phyloP scores from a whole-genome alignment of 2,888 invertebrate genomes.

The Archips xylosteana region DNA sequence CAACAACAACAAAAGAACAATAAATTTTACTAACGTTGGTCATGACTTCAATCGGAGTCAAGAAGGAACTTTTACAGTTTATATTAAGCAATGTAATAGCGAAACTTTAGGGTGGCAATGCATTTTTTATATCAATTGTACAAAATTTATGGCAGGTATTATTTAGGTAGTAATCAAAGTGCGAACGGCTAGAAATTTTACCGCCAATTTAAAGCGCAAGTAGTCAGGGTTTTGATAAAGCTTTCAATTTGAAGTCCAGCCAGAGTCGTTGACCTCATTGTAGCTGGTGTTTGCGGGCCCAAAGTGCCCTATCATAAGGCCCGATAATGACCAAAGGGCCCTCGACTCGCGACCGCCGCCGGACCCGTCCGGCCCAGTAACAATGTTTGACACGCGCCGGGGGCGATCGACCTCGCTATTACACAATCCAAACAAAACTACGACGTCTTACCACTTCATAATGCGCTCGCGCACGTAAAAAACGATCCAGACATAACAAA shows the following conservation, averaged over 20 bases:
- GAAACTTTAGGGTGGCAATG: no score
- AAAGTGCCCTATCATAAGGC: slow-evolving; percentile 56
- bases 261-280: slow-evolving; percentile 36
- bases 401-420: slow-evolving; percentile 68
- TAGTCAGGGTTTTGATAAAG: background rate
- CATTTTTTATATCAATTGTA: no score
- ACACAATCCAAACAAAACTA: slow-evolving; percentile 69
- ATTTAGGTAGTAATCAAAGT: no score
- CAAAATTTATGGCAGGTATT: no score
- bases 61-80: no score
- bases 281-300: slow-evolving; percentile 32
- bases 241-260: background rate
- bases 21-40: no score
- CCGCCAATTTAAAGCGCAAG: background rate
- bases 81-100: no score
- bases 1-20: no score
- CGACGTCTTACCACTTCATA: slow-evolving; percentile 62
- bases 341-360: slow-evolving; percentile 45
- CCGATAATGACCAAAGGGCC: slow-evolving; percentile 61
- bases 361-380: slow-evolving; percentile 58
- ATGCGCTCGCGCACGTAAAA: slow-evolving; percentile 65
- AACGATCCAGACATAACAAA: slow-evolving; percentile 64
- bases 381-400: slow-evolving; percentile 64
- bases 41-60: no score
- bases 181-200: no score